phyloP scores from a whole-genome alignment of 2,797 vertebrate genomes.

The Agapornis canus region DNA sequence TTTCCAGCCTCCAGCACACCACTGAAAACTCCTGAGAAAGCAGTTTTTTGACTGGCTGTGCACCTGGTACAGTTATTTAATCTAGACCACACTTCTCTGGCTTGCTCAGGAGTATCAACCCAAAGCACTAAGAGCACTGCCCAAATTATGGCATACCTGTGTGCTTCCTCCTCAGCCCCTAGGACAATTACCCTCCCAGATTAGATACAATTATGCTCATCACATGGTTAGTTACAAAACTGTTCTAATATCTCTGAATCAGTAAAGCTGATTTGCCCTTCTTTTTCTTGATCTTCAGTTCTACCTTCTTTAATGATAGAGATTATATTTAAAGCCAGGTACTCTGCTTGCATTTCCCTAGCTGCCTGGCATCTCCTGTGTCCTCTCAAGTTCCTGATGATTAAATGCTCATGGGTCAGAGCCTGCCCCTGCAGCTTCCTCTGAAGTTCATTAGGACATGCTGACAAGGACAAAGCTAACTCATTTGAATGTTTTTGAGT shows the following conservation, averaged over 20 bases:
- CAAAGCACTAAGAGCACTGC: background rate
- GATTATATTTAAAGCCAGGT: background rate
- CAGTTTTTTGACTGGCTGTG: background rate
- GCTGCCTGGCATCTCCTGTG: background rate
- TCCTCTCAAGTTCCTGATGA: background rate
- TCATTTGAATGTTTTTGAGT: constrained; percentile 21
- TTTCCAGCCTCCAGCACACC: background rate
- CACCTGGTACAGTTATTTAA: background rate
- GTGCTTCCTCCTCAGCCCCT: background rate
- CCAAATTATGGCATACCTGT: background rate
- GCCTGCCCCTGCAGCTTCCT: background rate
- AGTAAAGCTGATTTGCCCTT: constrained; percentile 16
- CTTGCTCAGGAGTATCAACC: background rate
- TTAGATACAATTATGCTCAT: background rate
- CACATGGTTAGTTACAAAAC: background rate
- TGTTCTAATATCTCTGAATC: background rate
- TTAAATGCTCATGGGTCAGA: constrained; percentile 14
- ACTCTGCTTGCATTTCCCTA: background rate
- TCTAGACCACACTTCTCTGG: background rate
- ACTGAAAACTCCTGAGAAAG: background rate
- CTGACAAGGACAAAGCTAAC: constrained; percentile 17
- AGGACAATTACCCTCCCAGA: background rate
- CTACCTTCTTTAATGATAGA: background rate
- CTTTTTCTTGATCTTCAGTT: background rate
- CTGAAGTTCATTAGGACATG: constrained; percentile 48